These are phyloP conservation scores for Crotalus helleri DNA, from an alignment of 2,113 vertebrate genomes.

Conservation along the genomic window DNA sequence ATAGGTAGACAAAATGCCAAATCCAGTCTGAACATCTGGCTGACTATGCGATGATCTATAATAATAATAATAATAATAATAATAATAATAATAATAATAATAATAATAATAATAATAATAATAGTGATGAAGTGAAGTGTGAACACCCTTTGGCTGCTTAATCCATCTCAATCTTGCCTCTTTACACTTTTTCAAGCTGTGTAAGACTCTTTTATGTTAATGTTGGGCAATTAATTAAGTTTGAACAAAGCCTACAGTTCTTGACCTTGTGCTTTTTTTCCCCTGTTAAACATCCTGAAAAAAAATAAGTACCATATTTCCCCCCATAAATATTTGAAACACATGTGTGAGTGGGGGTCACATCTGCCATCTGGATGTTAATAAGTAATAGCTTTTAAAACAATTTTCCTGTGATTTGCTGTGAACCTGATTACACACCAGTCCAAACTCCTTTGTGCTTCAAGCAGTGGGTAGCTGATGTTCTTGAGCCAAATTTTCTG, in stretches of 20 bases:
- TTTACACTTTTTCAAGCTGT: not conserved
- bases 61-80: too few species aligned
- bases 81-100: not conserved
- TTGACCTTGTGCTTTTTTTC: not conserved
- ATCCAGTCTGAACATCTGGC: too few species aligned
- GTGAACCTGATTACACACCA: not conserved
- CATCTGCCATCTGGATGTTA: constrained; percentile 6
- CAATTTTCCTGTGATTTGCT: not conserved
- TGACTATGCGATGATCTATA: too few species aligned
- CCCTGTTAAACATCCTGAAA: not conserved
- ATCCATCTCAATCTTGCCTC: not conserved
- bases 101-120: too few species aligned
- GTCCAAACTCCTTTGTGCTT: not conserved
- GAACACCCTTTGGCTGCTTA: not conserved
- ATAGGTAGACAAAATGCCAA: too few species aligned
- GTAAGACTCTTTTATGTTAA: not conserved
- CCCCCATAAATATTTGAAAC: not conserved
- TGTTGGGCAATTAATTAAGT: not conserved
- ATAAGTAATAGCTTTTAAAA: not conserved
- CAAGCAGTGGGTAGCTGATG: not conserved
- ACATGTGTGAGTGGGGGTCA: not conserved
- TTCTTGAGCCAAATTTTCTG: not conserved
- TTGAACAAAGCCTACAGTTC: not conserved
- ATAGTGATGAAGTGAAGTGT: not conserved
- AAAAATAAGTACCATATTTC: not conserved